Percentiles rank a stretch among this genome's conserved stretches.
phyloP scores from a whole-genome alignment of 2,797 vertebrate species.

The Enteromius mattozi region DNA sequence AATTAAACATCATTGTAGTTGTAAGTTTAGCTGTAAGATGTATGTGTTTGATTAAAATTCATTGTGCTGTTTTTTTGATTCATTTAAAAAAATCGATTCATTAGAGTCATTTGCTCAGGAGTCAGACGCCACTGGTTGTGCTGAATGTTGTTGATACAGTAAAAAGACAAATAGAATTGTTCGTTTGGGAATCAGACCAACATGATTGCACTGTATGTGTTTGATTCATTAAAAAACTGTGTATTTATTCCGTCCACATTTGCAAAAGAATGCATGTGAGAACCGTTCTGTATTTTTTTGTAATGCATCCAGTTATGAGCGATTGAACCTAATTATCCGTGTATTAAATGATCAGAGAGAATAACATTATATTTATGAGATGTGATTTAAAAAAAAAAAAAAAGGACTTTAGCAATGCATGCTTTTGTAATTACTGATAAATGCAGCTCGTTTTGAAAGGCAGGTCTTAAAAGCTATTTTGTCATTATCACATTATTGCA shows the following conservation, averaged over 20 bases:
- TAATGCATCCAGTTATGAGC: not conserved
- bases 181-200: not conserved
- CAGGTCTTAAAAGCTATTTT: slow-evolving; percentile 62
- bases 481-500: slow-evolving; percentile 73
- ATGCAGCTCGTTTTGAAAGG: slow-evolving; percentile 60
- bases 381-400: slow-evolving; percentile 8
- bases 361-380: slow-evolving; percentile 11
- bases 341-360: slow-evolving; percentile 9
- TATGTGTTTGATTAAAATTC: not conserved
- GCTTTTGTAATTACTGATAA: slow-evolving; percentile 59
- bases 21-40: not conserved
- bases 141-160: not conserved
- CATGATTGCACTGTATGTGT: not conserved
- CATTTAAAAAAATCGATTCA: not conserved
- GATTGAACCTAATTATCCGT: slow-evolving; percentile 26
- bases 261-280: not conserved
- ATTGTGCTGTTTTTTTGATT: not conserved
- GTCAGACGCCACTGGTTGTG: not conserved
- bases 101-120: not conserved
- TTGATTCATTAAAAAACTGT: slow-evolving; percentile 3
- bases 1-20: not conserved
- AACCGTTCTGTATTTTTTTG: not conserved
- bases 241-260: not conserved
- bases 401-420: slow-evolving; percentile 38
- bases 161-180: not conserved